A percentile compares a stretch with the other conserved stretches of the same genome.
These are phyloP conservation scores for Drosophila elegans DNA, from an alignment of 1,140 invertebrate species.

Conservation along the genomic window DNA sequence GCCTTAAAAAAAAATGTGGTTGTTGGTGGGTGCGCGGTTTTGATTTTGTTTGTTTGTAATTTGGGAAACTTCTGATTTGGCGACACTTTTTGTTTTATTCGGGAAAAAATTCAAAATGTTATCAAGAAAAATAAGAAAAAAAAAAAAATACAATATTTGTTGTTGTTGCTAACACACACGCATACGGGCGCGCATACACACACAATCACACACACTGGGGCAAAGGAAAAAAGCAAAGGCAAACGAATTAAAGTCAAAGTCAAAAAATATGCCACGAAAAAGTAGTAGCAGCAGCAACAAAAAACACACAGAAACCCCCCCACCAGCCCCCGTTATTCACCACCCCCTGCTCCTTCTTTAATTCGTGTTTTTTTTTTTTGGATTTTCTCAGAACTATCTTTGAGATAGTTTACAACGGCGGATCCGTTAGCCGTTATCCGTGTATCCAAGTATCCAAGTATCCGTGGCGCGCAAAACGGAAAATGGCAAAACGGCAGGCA, in stretches of 20 bases:
- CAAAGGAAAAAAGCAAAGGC: conserved; percentile 31
- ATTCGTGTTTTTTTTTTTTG: neutral
- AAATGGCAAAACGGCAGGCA: conserved; percentile 9
- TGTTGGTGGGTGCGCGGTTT: conserved; percentile 19
- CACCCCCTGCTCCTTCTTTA: neutral
- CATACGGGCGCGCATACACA: neutral
- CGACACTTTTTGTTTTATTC: conserved; percentile 19
- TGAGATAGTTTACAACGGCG: conserved; percentile 2
- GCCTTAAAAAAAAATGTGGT: conserved; percentile 51
- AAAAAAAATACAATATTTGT: conserved; percentile 18
- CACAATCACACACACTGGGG: neutral
- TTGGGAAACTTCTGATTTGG: conserved; percentile 14
- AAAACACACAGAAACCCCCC: conserved; percentile 28
- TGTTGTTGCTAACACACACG: conserved; percentile 20
- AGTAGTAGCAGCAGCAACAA: conserved; percentile 29
- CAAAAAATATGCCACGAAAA: conserved; percentile 72
- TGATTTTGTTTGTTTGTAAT: conserved; percentile 12
- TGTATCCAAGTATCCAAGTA: conserved; percentile 18
- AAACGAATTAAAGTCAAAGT: conserved; percentile 41
- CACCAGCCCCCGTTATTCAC: conserved; percentile 11
- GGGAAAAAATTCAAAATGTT: conserved; percentile 13
- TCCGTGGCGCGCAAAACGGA: conserved; percentile 47
- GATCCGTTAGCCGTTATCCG: conserved; percentile 16
- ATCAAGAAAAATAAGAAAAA: conserved; percentile 36
- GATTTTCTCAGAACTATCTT: conserved; percentile 2